Evolutionary conservation across 2,888 invertebrate genomes (phyloP).

Genomic region (Prenolepis imparis): DNA sequence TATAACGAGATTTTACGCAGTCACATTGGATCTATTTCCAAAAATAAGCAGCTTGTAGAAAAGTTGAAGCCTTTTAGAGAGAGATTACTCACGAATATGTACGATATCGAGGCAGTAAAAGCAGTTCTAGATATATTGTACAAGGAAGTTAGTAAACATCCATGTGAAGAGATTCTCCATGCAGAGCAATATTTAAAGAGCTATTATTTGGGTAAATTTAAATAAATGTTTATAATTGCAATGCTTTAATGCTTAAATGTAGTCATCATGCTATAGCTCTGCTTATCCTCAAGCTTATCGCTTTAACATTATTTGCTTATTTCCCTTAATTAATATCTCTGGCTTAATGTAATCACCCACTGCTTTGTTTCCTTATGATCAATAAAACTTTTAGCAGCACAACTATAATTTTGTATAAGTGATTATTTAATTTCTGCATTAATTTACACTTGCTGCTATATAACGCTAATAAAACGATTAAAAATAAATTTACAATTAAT

Average conservation of each 20-base stretch:
- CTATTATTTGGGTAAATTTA: constrained; percentile 85
- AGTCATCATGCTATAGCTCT: not conserved
- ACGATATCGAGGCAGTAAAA: constrained; percentile 84
- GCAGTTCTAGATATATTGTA: constrained; percentile 79
- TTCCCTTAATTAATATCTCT: not conserved
- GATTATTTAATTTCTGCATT: constrained; percentile 21
- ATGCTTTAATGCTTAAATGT: constrained; percentile 25
- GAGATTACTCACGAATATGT: constrained; percentile 80
- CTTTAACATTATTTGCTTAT: constrained; percentile 5
- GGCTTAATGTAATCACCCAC: constrained; percentile 6
- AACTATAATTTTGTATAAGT: not conserved
- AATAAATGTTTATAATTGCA: constrained; percentile 60
- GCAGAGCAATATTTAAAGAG: constrained; percentile 84
- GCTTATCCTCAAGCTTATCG: too few species aligned
- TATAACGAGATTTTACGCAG: constrained; percentile 80
- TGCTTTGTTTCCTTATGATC: not conserved
- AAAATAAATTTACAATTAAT: not conserved
- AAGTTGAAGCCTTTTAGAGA: constrained; percentile 81
- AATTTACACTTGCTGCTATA: constrained; percentile 2
- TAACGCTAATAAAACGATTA: constrained; percentile 4
- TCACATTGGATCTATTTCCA: constrained; percentile 82
- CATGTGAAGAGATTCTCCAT: constrained; percentile 84
- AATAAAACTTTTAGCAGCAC: constrained; percentile 40
- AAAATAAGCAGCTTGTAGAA: constrained; percentile 79
- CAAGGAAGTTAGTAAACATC: constrained; percentile 78